phyloP scores from a whole-genome alignment of 2,797 vertebrate species.

The Eupleurogrammus muticus region DNA sequence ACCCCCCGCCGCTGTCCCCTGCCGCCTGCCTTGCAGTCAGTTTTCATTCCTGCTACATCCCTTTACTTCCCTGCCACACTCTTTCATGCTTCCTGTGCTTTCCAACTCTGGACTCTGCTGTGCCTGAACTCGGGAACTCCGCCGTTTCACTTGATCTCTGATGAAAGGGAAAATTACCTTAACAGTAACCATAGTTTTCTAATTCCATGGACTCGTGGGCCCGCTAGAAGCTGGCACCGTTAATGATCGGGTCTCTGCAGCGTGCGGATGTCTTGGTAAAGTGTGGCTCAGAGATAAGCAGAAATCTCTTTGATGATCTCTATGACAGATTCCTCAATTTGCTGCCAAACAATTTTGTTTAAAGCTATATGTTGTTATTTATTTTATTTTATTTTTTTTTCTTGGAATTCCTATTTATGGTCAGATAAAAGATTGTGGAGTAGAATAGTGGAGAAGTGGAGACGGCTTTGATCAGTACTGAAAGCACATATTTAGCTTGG shows the following conservation, averaged over 20 bases:
- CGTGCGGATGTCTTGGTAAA: conserved; percentile 46
- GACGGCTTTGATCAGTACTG: conserved; percentile 74
- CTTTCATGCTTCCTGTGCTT: conserved; percentile 55
- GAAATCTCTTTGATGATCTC: conserved; percentile 67
- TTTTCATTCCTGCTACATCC: conserved; percentile 46
- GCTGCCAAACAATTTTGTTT: conserved; percentile 67
- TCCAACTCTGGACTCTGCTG: conserved; percentile 43
- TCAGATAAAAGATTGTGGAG: conserved; percentile 73
- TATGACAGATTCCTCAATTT: conserved; percentile 65
- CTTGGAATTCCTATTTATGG: conserved; percentile 73
- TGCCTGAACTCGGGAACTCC: conserved; percentile 47
- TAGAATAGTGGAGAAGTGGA: conserved; percentile 66
- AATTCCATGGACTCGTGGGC: conserved; percentile 46
- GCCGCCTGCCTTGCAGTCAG: conserved; percentile 37
- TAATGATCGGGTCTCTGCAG: conserved; percentile 40
- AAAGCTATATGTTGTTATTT: conserved; percentile 47
- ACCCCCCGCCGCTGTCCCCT: conserved; percentile 18
- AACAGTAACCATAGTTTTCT: conserved; percentile 52
- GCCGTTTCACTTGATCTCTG: conserved; percentile 68
- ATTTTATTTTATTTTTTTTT: no score
- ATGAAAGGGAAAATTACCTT: conserved; percentile 68
- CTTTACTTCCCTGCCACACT: conserved; percentile 37
- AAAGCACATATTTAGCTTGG: conserved; percentile 74
- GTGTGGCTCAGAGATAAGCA: conserved; percentile 42
- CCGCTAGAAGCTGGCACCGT: conserved; percentile 57